phyloP scores from a whole-genome alignment of 2,113 vertebrate genomes.

The Ahaetulla prasina region DNA sequence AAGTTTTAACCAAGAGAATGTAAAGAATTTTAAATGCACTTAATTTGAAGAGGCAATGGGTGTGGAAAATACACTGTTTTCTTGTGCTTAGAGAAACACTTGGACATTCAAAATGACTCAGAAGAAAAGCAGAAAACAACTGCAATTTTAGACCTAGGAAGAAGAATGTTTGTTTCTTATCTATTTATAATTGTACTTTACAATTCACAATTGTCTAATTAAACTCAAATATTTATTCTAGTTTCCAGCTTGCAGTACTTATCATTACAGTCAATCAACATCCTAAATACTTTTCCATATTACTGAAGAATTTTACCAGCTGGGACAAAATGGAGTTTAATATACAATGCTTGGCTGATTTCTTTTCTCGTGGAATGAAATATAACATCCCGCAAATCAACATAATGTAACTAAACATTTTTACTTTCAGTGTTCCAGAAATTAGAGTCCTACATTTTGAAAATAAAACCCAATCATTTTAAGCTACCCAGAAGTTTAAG shows the following conservation, averaged over 20 bases:
- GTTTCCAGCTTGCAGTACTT: not conserved
- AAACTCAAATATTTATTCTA: not conserved
- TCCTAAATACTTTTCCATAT: not conserved
- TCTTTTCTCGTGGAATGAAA: not conserved
- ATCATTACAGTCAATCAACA: not conserved
- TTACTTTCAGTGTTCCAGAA: constrained; percentile 3
- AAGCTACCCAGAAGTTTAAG: constrained; percentile 13
- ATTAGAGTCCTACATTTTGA: not conserved
- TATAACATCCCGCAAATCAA: not conserved
- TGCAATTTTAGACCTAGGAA: not conserved
- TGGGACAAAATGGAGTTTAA: not conserved
- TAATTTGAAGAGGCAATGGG: not conserved
- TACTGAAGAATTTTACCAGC: not conserved
- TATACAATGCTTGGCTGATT: not conserved
- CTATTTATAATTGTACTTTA: not conserved
- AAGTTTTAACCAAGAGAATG: not conserved
- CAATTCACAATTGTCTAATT: not conserved
- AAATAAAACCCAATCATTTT: constrained; percentile 24
- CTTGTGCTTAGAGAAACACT: not conserved
- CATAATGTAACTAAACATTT: not conserved
- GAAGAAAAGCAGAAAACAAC: not conserved
- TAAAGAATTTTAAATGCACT: not conserved
- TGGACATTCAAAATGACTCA: not conserved
- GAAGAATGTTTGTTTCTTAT: not conserved
- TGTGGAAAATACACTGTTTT: not conserved